A percentile compares a stretch with the other conserved stretches of the same genome.
These are phyloP conservation scores for Pagrus major DNA, from an alignment of 2,113 vertebrate genomes.

Conservation along the genomic window DNA sequence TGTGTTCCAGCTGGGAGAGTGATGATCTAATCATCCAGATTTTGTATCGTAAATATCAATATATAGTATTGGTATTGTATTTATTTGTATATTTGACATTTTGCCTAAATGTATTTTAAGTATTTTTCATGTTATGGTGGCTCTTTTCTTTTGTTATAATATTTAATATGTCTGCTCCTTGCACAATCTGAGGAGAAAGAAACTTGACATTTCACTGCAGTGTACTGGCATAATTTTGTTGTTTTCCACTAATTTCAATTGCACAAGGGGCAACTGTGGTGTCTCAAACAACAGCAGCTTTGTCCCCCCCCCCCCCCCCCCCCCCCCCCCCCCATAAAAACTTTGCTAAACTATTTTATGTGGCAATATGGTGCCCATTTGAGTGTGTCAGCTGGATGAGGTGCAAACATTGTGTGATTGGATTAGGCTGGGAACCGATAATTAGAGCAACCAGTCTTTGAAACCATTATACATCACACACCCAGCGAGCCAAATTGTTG, in stretches of 20 bases:
- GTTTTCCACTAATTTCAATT: not conserved
- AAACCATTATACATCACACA: slow-evolving; percentile 27
- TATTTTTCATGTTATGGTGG: not conserved
- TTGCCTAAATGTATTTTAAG: not conserved
- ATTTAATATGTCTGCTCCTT: not conserved
- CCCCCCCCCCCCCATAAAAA: not conserved
- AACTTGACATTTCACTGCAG: not conserved
- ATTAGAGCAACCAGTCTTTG: slow-evolving; percentile 40
- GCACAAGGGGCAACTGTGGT: not conserved
- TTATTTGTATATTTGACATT: not conserved
- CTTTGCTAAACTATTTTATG: not conserved
- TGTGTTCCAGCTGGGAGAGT: too few species aligned
- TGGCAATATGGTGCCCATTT: slow-evolving; percentile 2
- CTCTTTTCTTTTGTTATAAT: not conserved
- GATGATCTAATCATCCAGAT: too few species aligned
- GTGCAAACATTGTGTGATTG: slow-evolving; percentile 14
- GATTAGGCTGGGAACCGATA: slow-evolving; percentile 27
- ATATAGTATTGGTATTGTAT: not conserved
- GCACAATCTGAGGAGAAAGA: not conserved
- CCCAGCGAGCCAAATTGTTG: slow-evolving; percentile 24
- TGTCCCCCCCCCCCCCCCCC: too few species aligned
- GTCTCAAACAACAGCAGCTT: not conserved
- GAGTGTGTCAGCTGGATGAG: slow-evolving; percentile 19
- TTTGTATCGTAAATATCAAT: too few species aligned
- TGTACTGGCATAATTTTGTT: not conserved